These are phyloP conservation scores for Natrix natrix DNA, from an alignment of 2,797 vertebrate species.

Conservation along the genomic window DNA sequence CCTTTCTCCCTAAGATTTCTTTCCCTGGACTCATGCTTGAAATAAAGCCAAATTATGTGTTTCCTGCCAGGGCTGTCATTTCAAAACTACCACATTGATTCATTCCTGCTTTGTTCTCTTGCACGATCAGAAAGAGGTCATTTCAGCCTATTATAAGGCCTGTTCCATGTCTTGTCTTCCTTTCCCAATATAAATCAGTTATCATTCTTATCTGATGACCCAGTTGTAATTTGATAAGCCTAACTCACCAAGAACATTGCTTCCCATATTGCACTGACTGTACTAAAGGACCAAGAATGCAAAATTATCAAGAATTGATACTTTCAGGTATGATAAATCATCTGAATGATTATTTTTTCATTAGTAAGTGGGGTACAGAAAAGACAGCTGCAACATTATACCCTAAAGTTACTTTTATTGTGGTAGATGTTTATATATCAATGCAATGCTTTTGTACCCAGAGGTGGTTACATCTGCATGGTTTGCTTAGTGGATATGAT, in stretches of 20 bases:
- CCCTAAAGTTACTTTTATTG: background rate
- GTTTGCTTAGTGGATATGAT: background rate
- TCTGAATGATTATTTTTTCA: background rate
- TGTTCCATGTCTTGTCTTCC: background rate
- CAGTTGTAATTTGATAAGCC: background rate
- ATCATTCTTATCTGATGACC: background rate
- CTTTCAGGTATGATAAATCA: background rate
- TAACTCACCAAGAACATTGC: background rate
- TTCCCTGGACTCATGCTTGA: background rate
- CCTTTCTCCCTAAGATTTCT: background rate
- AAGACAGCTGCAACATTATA: background rate
- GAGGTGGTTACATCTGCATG: background rate
- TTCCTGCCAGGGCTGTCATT: background rate
- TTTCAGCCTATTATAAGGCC: background rate
- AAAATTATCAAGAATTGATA: accelerated
- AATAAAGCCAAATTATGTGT: background rate
- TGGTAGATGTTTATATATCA: background rate
- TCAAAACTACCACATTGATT: background rate
- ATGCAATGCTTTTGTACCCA: background rate
- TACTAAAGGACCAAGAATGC: background rate
- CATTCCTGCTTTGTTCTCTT: background rate
- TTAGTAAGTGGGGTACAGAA: background rate
- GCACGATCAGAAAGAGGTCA: background rate
- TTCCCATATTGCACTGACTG: background rate
- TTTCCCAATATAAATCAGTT: background rate